phyloP scores from a whole-genome alignment of 2,113 vertebrate genomes.

The Lathamus discolor region DNA sequence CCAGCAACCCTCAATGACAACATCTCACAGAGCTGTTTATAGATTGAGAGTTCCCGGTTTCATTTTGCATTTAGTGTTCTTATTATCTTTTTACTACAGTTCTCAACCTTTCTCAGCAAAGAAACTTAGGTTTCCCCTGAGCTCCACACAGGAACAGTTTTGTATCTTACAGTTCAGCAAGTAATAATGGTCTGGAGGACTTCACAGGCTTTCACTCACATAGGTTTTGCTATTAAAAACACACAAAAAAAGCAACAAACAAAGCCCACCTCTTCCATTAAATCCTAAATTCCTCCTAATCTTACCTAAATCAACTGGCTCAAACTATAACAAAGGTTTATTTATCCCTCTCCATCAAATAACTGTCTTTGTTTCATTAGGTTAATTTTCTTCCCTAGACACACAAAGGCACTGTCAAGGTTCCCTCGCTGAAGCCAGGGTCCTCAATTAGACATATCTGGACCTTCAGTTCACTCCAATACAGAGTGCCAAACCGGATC shows the following conservation, averaged over 20 bases:
- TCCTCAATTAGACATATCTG: constrained; percentile 2
- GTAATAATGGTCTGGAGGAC: constrained; percentile 12
- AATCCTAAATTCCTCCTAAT: constrained; percentile 51
- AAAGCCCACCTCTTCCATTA: constrained; percentile 6
- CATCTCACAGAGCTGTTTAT: not conserved
- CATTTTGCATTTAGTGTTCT: not conserved
- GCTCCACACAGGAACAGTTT: not conserved
- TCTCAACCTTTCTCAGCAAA: not conserved
- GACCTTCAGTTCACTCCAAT: not conserved
- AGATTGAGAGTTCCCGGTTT: not conserved
- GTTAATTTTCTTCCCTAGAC: constrained; percentile 36
- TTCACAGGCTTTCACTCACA: constrained; percentile 23
- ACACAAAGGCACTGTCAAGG: constrained; percentile 19
- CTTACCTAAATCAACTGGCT: constrained; percentile 40
- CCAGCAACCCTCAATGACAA: not conserved
- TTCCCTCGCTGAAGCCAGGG: not conserved
- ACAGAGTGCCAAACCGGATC: not conserved
- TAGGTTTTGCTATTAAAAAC: not conserved
- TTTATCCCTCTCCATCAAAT: constrained; percentile 42
- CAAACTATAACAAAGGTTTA: constrained; percentile 30
- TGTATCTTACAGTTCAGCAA: not conserved
- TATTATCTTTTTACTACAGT: constrained; percentile 1
- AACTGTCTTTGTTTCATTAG: constrained; percentile 32
- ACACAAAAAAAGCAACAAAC: not conserved
- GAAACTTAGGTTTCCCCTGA: constrained; percentile 1